Evolutionary conservation across 2,113 vertebrate species (phyloP).

Genomic region (Etia nguti): DNA sequence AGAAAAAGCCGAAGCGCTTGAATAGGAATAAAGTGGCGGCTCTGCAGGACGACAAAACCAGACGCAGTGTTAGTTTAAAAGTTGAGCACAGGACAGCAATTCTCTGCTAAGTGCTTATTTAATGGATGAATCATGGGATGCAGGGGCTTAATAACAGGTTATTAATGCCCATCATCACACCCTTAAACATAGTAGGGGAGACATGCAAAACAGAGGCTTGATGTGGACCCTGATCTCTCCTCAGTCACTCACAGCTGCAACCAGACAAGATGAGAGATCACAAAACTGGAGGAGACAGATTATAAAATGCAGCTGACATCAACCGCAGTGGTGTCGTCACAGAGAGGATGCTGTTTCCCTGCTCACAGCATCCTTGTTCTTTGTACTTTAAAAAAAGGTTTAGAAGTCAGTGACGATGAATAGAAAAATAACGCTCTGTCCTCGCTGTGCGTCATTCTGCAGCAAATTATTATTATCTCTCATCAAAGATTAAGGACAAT

Average conservation of each 20-base stretch:
- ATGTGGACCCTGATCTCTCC: conserved; percentile 6
- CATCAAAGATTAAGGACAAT: not conserved
- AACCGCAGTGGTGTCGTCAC: not conserved
- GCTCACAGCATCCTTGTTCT: not conserved
- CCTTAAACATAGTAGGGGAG: not conserved
- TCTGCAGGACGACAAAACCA: not conserved
- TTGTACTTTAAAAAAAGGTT: not conserved
- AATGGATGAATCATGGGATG: conserved; percentile 7
- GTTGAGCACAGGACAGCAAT: not conserved
- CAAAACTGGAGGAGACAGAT: not conserved
- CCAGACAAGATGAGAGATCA: not conserved
- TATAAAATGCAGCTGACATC: not conserved
- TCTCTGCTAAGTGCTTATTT: conserved; percentile 18
- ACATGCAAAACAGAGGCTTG: conserved; percentile 6
- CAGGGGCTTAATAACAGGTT: conserved; percentile 21
- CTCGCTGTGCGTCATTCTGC: not conserved
- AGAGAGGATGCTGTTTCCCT: not conserved
- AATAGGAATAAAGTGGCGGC: not conserved
- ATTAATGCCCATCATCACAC: conserved; percentile 17
- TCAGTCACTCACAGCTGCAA: conserved; percentile 14
- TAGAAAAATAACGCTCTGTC: not conserved
- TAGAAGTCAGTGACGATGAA: not conserved
- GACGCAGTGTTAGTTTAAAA: not conserved
- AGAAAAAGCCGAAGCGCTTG: not conserved
- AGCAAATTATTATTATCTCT: not conserved